These are phyloP conservation scores for Acanthurus tractus DNA, from an alignment of 2,797 vertebrate genomes.

Conservation along the genomic window DNA sequence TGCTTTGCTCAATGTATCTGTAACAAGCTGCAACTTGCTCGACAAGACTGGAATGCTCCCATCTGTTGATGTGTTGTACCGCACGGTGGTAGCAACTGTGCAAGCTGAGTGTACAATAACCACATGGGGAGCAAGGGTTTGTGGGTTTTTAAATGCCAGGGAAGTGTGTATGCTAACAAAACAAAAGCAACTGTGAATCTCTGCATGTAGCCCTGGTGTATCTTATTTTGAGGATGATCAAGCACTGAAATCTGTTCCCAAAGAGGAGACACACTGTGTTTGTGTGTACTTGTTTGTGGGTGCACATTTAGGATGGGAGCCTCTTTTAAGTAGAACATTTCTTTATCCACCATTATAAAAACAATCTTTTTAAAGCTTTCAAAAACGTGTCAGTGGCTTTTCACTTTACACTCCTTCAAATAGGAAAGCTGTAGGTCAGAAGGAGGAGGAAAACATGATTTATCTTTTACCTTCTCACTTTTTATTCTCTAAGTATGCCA, in stretches of 20 bases:
- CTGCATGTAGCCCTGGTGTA: constrained; percentile 2
- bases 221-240: constrained; percentile 21
- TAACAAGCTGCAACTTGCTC: constrained; percentile 43
- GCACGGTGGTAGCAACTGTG: constrained; percentile 42
- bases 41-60: constrained; percentile 41
- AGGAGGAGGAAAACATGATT: constrained; percentile 22
- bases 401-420: constrained; percentile 20
- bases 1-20: constrained; percentile 33
- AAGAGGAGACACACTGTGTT: not conserved
- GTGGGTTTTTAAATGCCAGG: constrained; percentile 43
- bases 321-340: constrained; percentile 31
- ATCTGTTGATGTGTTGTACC: constrained; percentile 64
- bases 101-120: constrained; percentile 57
- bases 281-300: constrained; percentile 27
- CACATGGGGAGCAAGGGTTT: constrained; percentile 38
- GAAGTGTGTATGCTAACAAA: constrained; percentile 26
- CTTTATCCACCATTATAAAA: constrained; percentile 20
- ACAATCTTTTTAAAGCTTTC: constrained; percentile 22
- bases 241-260: not conserved
- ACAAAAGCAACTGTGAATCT: constrained; percentile 24
- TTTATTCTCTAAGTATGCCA: constrained; percentile 18
- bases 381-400: constrained; percentile 33
- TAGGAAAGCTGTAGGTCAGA: constrained; percentile 24
- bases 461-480: constrained; percentile 6
- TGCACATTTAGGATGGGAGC: constrained; percentile 24